These are phyloP conservation scores for Numenius arquata DNA, from an alignment of 2,113 vertebrate species.

Conservation along the genomic window DNA sequence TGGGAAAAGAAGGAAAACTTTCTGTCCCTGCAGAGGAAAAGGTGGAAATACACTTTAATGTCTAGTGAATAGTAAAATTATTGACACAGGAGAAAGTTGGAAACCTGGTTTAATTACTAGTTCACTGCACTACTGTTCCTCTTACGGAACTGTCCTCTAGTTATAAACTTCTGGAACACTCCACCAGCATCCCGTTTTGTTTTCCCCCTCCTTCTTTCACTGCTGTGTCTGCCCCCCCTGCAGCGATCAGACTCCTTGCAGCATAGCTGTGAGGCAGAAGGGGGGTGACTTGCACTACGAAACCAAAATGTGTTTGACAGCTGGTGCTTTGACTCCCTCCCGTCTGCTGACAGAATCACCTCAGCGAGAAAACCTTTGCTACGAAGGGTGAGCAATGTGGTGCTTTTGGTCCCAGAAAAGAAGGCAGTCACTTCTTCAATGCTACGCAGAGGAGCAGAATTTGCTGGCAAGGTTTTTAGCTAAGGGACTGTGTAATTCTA, in stretches of 20 bases:
- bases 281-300: neutral
- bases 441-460: neutral
- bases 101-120: neutral
- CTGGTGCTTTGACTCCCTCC: neutral
- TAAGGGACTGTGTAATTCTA: neutral
- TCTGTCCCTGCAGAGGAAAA: neutral
- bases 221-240: neutral
- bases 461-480: neutral
- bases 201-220: neutral
- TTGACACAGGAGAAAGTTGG: neutral
- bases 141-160: neutral
- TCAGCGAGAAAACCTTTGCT: neutral
- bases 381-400: neutral
- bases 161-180: neutral
- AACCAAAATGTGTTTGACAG: constrained; percentile 8
- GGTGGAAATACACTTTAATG: neutral
- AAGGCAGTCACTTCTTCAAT: neutral
- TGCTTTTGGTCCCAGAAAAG: neutral
- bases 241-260: neutral
- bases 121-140: neutral
- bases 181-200: neutral
- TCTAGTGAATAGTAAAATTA: neutral
- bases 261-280: neutral
- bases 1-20: neutral
- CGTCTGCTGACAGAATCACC: neutral